phyloP scores from a whole-genome alignment of 2,113 vertebrate genomes.

The Australoheros scitulus region DNA sequence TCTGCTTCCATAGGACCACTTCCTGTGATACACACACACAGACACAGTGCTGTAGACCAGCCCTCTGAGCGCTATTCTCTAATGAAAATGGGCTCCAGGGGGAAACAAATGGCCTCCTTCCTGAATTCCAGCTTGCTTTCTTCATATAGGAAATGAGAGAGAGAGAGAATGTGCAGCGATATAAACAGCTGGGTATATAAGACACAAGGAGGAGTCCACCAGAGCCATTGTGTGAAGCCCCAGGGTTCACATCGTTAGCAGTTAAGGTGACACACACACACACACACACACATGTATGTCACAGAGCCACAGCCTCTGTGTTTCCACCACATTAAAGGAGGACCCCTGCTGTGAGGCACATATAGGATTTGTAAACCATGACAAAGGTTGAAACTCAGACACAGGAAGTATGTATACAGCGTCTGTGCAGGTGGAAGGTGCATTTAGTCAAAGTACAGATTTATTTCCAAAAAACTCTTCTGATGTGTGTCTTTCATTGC shows the following conservation, averaged over 20 bases:
- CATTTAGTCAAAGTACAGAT: neutral
- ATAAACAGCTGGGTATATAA: constrained; percentile 72
- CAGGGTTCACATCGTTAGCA: neutral
- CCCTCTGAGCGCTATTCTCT: constrained; percentile 55
- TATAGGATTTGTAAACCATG: neutral
- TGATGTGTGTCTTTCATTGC: neutral
- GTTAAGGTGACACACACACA: neutral
- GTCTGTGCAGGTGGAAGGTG: neutral
- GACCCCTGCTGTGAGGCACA: neutral
- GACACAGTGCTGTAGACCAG: neutral
- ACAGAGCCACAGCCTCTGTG: neutral
- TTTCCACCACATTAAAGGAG: neutral
- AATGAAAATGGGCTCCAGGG: constrained; percentile 32
- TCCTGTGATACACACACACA: constrained; percentile 21
- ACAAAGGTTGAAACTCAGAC: neutral
- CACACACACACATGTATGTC: too few species aligned
- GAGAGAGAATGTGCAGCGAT: constrained; percentile 26
- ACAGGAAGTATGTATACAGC: neutral
- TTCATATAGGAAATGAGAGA: constrained; percentile 65
- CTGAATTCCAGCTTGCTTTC: constrained; percentile 64
- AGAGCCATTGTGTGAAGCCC: constrained; percentile 48
- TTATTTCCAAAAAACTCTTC: neutral
- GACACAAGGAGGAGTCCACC: constrained; percentile 5
- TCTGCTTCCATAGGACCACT: constrained; percentile 2
- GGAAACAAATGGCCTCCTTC: constrained; percentile 56